These are phyloP conservation scores for Eulemur mongoz DNA, from an alignment of 2,797 vertebrate species.

Conservation along the genomic window DNA sequence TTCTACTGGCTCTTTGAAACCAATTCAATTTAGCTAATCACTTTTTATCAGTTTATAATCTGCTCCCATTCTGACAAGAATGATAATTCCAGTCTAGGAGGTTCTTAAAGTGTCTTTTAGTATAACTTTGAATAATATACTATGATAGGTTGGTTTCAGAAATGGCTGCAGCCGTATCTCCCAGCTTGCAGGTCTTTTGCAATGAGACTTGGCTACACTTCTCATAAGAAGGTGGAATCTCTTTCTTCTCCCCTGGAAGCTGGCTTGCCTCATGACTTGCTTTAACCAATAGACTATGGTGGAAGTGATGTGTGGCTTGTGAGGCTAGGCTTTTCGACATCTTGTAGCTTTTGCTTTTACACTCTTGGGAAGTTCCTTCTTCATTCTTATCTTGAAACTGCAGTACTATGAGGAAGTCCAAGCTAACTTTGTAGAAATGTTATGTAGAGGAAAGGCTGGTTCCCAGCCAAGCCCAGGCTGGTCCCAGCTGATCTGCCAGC, in stretches of 20 bases:
- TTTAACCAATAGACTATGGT: background rate
- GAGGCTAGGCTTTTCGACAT: background rate
- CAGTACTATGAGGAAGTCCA: background rate
- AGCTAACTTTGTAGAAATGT: background rate
- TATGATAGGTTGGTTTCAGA: background rate
- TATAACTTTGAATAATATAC: background rate
- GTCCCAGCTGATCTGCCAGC: background rate
- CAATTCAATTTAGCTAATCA: background rate
- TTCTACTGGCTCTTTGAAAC: background rate
- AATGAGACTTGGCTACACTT: background rate
- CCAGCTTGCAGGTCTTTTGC: background rate
- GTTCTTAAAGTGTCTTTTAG: background rate
- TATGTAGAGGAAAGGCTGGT: background rate
- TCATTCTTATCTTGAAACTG: background rate
- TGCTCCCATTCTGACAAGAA: background rate
- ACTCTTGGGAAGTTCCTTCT: background rate
- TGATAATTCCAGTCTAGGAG: background rate
- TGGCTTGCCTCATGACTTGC: background rate
- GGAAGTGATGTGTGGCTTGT: background rate
- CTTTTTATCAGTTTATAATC: slow-evolving; percentile 32
- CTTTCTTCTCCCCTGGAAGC: background rate
- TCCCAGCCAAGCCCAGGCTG: too few species aligned
- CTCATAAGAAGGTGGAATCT: background rate
- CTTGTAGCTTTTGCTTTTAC: background rate
- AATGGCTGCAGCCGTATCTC: background rate